Conservation (phyloP, 1,140 invertebrate genomes). For the Coelopa frigida region DNA sequence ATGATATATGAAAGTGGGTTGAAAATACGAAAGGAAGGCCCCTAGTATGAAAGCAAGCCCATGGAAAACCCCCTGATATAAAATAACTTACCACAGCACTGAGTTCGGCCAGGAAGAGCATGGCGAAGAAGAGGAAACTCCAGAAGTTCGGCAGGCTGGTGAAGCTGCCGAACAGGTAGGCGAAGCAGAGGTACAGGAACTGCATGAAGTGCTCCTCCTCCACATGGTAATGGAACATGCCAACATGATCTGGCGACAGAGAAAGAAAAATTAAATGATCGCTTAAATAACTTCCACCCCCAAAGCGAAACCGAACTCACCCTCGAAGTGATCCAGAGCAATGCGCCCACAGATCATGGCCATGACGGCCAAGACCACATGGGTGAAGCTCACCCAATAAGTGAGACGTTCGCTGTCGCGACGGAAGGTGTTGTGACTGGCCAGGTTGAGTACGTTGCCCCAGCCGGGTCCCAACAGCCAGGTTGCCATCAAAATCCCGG, state of each 20-base stretch:
- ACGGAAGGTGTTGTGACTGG: constrained; percentile 36
- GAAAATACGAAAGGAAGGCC: too few species aligned
- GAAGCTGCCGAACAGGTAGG: constrained; percentile 33
- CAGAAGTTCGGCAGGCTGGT: constrained; percentile 32
- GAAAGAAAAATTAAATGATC: neutral
- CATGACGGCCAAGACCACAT: constrained; percentile 25
- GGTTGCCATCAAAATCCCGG: constrained; percentile 29
- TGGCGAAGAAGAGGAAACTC: constrained; percentile 33
- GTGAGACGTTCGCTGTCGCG: constrained; percentile 30
- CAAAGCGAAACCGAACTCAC: too few species aligned
- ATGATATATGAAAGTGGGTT: too few species aligned
- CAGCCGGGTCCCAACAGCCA: constrained; percentile 33
- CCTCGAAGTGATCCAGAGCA: constrained; percentile 37
- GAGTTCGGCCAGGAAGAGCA: constrained; percentile 35
- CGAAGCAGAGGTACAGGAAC: constrained; percentile 32
- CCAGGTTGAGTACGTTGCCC: constrained; percentile 33
- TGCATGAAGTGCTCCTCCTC: constrained; percentile 34
- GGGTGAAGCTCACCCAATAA: constrained; percentile 29
- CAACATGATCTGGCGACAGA: constrained; percentile 28
- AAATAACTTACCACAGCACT: constrained; percentile 27
- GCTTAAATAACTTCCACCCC: too few species aligned
- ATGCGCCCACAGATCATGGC: constrained; percentile 29
- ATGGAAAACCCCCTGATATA: neutral
- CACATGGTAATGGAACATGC: constrained; percentile 25
- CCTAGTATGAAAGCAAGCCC: neutral